Conservation (phyloP, 2,797 vertebrate genomes). For the Chelmon rostratus region DNA sequence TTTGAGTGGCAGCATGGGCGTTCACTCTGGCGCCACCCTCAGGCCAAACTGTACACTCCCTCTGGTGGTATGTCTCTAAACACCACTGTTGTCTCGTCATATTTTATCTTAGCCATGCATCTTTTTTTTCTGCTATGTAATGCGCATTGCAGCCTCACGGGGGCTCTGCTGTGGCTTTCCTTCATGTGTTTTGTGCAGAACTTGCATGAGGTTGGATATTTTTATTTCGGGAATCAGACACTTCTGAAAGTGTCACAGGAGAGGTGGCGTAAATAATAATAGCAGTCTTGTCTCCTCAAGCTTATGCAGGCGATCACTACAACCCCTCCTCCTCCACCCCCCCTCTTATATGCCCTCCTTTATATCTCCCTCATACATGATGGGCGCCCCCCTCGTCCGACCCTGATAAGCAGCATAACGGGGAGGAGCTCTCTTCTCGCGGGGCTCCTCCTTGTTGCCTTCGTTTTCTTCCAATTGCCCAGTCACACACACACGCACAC, state of each 20-base stretch:
- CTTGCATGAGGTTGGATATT: not conserved
- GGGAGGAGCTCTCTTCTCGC: constrained; percentile 68
- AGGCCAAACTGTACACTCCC: no score
- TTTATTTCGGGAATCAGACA: not conserved
- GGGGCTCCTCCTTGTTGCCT: constrained; percentile 59
- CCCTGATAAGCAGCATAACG: constrained; percentile 64
- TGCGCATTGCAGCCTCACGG: constrained; percentile 4
- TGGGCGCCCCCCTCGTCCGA: constrained; percentile 14
- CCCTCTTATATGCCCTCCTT: constrained; percentile 20
- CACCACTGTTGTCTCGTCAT: not conserved
- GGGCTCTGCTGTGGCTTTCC: not conserved
- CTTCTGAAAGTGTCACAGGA: not conserved
- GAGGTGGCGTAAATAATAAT: not conserved
- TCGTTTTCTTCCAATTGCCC: constrained; percentile 45
- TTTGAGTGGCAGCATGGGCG: no score
- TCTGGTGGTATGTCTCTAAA: not conserved
- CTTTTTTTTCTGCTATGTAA: not conserved
- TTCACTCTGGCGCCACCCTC: no score
- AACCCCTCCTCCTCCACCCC: no score
- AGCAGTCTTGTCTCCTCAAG: not conserved
- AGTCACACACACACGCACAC: not conserved
- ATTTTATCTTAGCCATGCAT: not conserved
- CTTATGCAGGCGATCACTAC: not conserved
- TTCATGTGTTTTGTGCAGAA: not conserved
- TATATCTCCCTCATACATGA: constrained; percentile 7